phyloP scores from a whole-genome alignment of 2,888 invertebrate genomes.

The Gastracanthus pulcherrimus region DNA sequence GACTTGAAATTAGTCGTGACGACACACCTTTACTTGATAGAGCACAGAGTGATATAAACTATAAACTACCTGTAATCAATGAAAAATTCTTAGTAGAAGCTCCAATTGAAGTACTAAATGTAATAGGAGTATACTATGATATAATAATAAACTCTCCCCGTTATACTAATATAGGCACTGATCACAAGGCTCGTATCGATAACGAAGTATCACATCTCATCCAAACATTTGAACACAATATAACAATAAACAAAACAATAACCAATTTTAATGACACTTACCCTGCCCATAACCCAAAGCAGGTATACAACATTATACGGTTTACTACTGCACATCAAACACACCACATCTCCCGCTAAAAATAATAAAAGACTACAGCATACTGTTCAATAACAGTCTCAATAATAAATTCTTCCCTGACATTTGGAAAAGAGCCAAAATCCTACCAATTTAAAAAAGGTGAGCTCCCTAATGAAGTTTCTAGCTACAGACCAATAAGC shows the following conservation, averaged over 20 bases:
- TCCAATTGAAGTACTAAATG: background rate
- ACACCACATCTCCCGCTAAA: slow-evolving; percentile 28
- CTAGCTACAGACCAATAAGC: slow-evolving; percentile 60
- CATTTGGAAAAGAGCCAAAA: slow-evolving; percentile 52
- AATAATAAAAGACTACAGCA: slow-evolving; percentile 18
- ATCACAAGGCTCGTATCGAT: background rate
- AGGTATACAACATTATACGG: background rate
- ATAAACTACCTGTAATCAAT: background rate
- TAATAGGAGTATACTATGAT: background rate
- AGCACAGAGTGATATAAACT: background rate
- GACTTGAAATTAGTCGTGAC: background rate
- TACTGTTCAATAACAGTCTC: slow-evolving; percentile 53
- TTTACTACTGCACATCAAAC: slow-evolving; percentile 32
- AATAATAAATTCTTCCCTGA: slow-evolving; percentile 44
- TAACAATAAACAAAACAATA: no score
- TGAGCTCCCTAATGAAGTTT: slow-evolving; percentile 25
- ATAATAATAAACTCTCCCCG: slow-evolving; percentile 1
- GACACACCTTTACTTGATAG: background rate
- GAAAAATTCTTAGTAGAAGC: background rate
- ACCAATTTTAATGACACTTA: background rate
- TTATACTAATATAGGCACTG: background rate
- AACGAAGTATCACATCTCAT: background rate
- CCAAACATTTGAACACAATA: no score
- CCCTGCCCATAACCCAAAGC: background rate
- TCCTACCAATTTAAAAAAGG: no score